Evolutionary conservation across 2,113 vertebrate genomes (phyloP), one percentile per base, ranked within the genome.

Genomic region (Phasianus colchicus): DNA sequence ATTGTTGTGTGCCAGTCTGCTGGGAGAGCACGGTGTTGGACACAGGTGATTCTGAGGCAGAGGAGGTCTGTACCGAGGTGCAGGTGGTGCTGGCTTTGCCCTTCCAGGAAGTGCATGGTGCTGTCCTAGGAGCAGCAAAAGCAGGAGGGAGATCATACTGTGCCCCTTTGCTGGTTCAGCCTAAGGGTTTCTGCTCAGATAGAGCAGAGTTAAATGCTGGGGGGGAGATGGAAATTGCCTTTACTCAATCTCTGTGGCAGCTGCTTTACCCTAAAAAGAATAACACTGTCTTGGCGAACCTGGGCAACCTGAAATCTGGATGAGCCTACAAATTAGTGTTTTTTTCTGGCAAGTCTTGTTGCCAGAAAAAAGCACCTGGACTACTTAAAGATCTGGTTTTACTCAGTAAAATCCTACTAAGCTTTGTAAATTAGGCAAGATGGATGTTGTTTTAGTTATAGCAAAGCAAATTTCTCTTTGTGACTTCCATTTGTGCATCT

Each of bases 81-180:
- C 10, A n/a, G 22, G 36, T 11, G 47, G 29, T 43, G 48, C 20
- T 85, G 42, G 9, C 9, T 73, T 89, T 79, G 17, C 30, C 55
- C 9, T 85, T 87, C 3, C 17, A 79, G 18, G 34, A 65, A 24
- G 10, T 89, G 21, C 18, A 6, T 52, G 9, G 22, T 73, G 60
- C 43, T 30, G 14, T 82, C 14, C 34, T 2, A 3, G 47, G 6
- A 69, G 9, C 14, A 36, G 34, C 0, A 0, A 67, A 17, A 15
- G n/a, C 38, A 82, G 45, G 63, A 82, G 25, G 1, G 2, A 18
- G 13, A 78, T 66, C 27, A 74, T 13, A 1, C 1, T 43, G 21
- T 87, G 4, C 18, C 70, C 9, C 6, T 7, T 79, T 83, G 29
- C 38, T 32, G 6, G 11, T 82, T 84, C 7, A 50, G 34, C 48